Evolutionary conservation across 2,113 vertebrate genomes (phyloP).

Genomic region (Arizona elegans): DNA sequence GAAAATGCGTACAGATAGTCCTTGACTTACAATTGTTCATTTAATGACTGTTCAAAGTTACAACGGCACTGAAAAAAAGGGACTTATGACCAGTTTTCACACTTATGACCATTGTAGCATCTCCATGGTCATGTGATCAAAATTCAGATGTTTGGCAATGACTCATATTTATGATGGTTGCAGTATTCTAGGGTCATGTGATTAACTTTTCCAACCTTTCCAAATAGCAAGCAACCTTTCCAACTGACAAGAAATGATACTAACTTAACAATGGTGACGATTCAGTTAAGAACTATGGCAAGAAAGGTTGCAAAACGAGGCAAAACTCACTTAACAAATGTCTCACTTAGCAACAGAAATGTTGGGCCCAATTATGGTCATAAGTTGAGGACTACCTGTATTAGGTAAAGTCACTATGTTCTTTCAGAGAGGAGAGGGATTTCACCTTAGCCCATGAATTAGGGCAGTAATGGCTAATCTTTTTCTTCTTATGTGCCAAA

Average conservation of each 20-base stretch:
- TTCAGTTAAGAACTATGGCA: neutral
- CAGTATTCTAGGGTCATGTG: neutral
- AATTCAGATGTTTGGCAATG: neutral
- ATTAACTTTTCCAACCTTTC: neutral
- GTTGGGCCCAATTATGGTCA: neutral
- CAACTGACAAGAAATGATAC: neutral
- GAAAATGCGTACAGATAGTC: too few relatives aligned
- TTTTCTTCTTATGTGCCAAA: too few relatives aligned
- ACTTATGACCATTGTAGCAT: neutral
- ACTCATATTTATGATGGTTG: neutral
- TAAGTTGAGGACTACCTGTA: neutral
- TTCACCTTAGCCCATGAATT: neutral
- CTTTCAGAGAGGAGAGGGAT: neutral
- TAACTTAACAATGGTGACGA: neutral
- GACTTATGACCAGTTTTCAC: neutral
- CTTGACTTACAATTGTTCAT: neutral
- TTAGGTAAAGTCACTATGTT: neutral
- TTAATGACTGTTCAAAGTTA: neutral
- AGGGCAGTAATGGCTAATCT: neutral
- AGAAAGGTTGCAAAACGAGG: neutral
- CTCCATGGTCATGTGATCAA: neutral
- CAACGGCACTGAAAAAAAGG: neutral
- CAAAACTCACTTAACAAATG: neutral
- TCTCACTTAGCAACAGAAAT: neutral
- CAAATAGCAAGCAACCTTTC: neutral